phyloP scores from a whole-genome alignment of 2,797 vertebrate species.

The Octomys mimax region DNA sequence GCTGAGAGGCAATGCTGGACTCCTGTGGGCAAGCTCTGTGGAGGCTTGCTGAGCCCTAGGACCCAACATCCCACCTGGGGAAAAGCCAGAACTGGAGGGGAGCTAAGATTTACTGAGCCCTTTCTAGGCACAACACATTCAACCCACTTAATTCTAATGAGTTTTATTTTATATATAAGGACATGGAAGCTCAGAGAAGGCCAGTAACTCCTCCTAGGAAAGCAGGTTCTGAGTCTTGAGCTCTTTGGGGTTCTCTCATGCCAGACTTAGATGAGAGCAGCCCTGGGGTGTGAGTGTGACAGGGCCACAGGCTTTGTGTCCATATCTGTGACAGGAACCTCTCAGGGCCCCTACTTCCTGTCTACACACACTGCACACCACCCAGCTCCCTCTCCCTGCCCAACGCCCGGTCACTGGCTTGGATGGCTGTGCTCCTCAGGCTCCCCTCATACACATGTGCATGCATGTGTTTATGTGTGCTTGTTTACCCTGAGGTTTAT shows the following conservation, averaged over 20 bases:
- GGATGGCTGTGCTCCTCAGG: background rate
- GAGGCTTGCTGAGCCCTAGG: background rate
- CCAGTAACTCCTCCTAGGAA: background rate
- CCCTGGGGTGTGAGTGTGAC: background rate
- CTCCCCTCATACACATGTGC: background rate
- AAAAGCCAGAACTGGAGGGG: background rate
- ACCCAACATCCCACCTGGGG: background rate
- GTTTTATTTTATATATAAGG: background rate
- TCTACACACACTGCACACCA: background rate
- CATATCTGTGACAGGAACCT: background rate
- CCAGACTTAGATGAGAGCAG: background rate
- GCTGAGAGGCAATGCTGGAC: background rate
- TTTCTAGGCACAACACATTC: background rate
- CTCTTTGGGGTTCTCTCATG: background rate
- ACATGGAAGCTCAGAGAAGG: background rate
- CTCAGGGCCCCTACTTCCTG: background rate
- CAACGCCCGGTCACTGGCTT: background rate
- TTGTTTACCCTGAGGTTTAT: conserved; percentile 58
- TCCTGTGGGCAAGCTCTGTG: background rate
- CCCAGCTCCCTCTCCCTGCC: background rate
- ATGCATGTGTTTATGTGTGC: background rate
- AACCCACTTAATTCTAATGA: background rate
- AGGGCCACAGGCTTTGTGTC: background rate
- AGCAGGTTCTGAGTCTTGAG: background rate
- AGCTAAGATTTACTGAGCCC: background rate